Base-by-base conservation (phyloP, 2,888 invertebrate species). In the Eumacrocentrus americanus region DNA sequence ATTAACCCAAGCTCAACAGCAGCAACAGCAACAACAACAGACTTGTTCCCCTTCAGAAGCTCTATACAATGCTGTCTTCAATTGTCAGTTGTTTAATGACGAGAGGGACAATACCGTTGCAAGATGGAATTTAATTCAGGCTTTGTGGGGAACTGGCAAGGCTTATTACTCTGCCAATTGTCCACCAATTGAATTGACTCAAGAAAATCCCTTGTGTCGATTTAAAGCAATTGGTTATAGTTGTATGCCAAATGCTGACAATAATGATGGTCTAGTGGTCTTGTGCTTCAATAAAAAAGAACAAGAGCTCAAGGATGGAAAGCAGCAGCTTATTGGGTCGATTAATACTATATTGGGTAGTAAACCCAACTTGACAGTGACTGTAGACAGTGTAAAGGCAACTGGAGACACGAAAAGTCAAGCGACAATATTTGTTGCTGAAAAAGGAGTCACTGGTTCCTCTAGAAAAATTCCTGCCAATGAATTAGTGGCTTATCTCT, bases 191-290 rank as follows among this genome's bases (percentile, higher is more conserved):
- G 91, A 92, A 57, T 89, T 96, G 66, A 92, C 90, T 48, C 90
- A 91, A 57, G 91, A 94, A 72, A 98, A 98, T 80, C 93, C 94
- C 0, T 88, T 95, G 51, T 97, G 95, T 74, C 87, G 94, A 42
- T 96, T 98, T 78, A 98, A 97, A 82, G 92, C 96, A 0, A 92
- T 98, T 55, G 95, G 95, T 0, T 98, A 98, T 78, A 94, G 92
- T 68, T 88, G 91, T 16, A 87, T 97, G 67, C 93, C 95, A 0
- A 89, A 89, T 2, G 88, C 90, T 50, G 92, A 93, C 63, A 95
- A 96, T 76, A 93, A 94, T 72, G 92, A 97, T 72, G 98, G 98
- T 0, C 84, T 94, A 42, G 94, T 98, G 0, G 90, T 91, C 2
- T 78, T 99, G 66, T 85, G 91, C 57, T 90, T 98, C 71, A 91